These are phyloP conservation scores for Clarias pachynema DNA, from an alignment of 2,797 vertebrate genomes.

Conservation along the genomic window DNA sequence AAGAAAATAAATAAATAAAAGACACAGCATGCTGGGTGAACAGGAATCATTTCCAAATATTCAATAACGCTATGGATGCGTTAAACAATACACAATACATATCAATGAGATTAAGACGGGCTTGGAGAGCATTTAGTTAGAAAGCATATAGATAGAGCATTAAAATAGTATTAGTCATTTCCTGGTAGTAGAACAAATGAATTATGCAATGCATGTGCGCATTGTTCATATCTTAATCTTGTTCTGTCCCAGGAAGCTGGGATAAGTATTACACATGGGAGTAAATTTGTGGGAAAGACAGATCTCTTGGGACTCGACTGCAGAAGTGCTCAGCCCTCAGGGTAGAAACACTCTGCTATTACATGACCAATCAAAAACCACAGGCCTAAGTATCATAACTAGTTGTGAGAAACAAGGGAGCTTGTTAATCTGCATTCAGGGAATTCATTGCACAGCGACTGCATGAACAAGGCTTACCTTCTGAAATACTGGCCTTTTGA, in stretches of 20 bases:
- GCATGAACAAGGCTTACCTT: neutral
- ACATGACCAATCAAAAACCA: slow-evolving; percentile 26
- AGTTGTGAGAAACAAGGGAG: neutral
- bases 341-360: slow-evolving; percentile 24
- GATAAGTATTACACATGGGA: slow-evolving; percentile 31
- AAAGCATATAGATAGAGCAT: neutral
- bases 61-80: neutral
- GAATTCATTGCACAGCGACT: neutral
- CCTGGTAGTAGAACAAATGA: neutral
- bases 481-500: neutral
- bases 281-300: slow-evolving; percentile 20
- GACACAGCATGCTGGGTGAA: neutral
- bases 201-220: neutral
- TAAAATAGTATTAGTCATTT: slow-evolving; percentile 10
- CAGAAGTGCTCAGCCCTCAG: slow-evolving; percentile 20
- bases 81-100: neutral
- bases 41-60: neutral
- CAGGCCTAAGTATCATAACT: neutral
- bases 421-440: neutral
- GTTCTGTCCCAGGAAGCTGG: slow-evolving; percentile 3
- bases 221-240: neutral
- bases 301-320: slow-evolving; percentile 5
- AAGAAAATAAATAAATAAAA: neutral
- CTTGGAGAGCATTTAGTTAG: neutral
- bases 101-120: neutral